A percentile compares a stretch with the other conserved stretches of the same genome.
These are phyloP conservation scores for Rhineura floridana DNA, from an alignment of 2,113 vertebrate genomes.

Conservation along the genomic window DNA sequence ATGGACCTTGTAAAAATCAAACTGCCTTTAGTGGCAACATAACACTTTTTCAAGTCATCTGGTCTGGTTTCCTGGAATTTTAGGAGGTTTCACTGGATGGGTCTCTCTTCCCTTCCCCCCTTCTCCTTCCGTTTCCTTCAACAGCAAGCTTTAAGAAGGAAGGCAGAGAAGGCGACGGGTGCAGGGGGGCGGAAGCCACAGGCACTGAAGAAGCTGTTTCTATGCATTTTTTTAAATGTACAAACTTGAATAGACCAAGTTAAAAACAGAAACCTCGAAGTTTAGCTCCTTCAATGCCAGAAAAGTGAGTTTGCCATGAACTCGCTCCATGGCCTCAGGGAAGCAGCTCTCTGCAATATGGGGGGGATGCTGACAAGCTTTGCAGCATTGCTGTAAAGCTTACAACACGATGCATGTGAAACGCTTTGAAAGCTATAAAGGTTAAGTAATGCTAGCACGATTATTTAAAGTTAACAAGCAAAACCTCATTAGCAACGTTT, in stretches of 20 bases:
- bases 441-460: neutral
- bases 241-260: neutral
- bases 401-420: too few species aligned
- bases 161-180: neutral
- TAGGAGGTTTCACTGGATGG: neutral
- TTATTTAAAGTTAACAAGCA: neutral
- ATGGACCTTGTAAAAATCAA: too few species aligned
- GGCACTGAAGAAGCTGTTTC: rapidly evolving
- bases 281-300: too few species aligned
- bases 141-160: neutral
- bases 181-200: too few species aligned
- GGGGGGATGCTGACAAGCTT: too few species aligned
- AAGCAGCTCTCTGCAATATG: too few species aligned
- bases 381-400: too few species aligned
- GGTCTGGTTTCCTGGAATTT: neutral
- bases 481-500: neutral
- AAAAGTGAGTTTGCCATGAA: too few species aligned
- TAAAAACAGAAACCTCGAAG: too few species aligned
- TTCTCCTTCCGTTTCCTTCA: neutral
- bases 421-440: too few species aligned
- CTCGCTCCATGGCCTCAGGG: too few species aligned
- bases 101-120: neutral
- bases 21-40: too few species aligned
- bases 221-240: rapidly evolving
- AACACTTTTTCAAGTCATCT: neutral